Evolutionary conservation across 2,797 vertebrate species (phyloP).

Genomic region (Falco concolor): DNA sequence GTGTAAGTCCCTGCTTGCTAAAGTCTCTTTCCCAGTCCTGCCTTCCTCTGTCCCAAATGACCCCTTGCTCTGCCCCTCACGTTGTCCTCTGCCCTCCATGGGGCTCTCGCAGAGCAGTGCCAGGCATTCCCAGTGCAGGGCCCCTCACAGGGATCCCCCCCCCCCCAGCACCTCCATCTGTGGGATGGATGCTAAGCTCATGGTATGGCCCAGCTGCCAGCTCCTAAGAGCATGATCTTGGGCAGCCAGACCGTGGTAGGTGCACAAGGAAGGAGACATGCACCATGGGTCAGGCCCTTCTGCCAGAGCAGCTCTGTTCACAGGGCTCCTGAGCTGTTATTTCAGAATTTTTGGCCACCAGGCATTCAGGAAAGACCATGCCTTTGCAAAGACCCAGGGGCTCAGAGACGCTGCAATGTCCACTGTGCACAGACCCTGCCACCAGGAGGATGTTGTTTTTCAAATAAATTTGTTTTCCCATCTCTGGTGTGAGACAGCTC

Average conservation of each 20-base stretch:
- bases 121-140: not conserved
- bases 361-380: not conserved
- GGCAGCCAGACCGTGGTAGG: not conserved
- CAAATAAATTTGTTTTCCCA: conserved; percentile 40
- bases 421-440: not conserved
- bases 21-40: not conserved
- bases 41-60: not conserved
- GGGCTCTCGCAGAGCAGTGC: not conserved
- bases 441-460: conserved; percentile 17
- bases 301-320: not conserved
- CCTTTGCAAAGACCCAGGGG: not conserved
- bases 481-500: not conserved
- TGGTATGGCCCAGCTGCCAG: not conserved
- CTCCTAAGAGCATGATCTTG: not conserved
- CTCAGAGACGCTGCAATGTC: not conserved
- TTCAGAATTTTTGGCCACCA: not conserved
- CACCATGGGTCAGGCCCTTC: not conserved
- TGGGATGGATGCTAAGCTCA: not conserved
- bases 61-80: not conserved
- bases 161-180: not conserved
- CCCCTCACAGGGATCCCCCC: not conserved
- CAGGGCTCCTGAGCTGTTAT: not conserved
- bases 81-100: rapidly evolving
- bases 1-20: not conserved
- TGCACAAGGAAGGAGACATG: not conserved